Evolutionary conservation across 2,888 invertebrate species (phyloP).

Genomic region (Poecilobothrus nobilitatus): DNA sequence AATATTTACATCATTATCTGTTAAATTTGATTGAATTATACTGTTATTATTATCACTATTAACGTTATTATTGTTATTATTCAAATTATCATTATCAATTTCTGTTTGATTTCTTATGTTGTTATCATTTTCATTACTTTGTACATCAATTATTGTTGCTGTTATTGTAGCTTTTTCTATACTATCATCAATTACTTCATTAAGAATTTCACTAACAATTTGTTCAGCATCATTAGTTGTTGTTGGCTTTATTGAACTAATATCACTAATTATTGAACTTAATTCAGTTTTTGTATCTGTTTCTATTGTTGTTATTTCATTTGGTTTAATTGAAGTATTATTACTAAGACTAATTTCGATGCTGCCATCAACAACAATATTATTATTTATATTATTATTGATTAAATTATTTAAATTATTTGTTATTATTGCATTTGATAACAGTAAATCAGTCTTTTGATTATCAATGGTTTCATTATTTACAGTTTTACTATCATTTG

Average conservation of each 20-base stretch:
- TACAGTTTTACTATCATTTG: conserved; percentile 20
- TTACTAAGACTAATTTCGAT: conserved; percentile 24
- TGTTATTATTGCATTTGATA: conserved; percentile 32
- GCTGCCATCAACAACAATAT: conserved; percentile 34
- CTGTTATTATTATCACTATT: background rate
- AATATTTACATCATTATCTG: background rate
- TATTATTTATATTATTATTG: conserved; percentile 26
- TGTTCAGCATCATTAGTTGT: conserved; percentile 21
- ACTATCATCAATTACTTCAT: conserved; percentile 37
- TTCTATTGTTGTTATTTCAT: conserved; percentile 16
- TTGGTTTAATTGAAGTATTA: conserved; percentile 19
- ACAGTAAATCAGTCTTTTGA: conserved; percentile 41
- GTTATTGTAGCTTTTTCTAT: conserved; percentile 23
- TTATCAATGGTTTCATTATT: conserved; percentile 32
- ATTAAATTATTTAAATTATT: conserved; percentile 22
- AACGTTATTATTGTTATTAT: background rate
- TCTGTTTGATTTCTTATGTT: conserved; percentile 31
- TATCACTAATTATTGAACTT: conserved; percentile 24
- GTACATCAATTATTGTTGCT: conserved; percentile 16
- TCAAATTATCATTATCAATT: conserved; percentile 10
- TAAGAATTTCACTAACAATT: conserved; percentile 37
- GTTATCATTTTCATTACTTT: conserved; percentile 19
- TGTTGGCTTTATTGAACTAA: conserved; percentile 18
- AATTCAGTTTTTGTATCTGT: conserved; percentile 22
- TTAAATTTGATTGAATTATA: conserved; percentile 25